Evolutionary conservation across 2,888 invertebrate genomes (phyloP), one percentile per base, ranked within the genome.

Genomic region (Trichogramma evanescens): DNA sequence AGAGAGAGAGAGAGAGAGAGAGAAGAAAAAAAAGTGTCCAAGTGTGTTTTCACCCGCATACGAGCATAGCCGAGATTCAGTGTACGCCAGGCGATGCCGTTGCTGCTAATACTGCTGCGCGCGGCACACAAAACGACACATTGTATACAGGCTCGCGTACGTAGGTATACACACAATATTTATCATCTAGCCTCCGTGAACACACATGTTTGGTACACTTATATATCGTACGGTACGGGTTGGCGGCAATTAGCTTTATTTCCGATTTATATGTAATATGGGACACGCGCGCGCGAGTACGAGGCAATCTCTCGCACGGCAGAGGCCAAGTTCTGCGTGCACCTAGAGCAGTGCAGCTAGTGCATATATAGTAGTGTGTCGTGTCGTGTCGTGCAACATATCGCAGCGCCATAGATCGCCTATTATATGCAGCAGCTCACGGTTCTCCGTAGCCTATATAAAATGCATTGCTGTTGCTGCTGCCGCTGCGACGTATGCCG

Each of bases 191-290:
- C 26, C 54, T 50, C 38, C 8, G 45, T 45, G 26, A 54, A 58
- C 5, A 40, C 45, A 2, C 46, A 9, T 6, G 45, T 40, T 50
- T 56, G 41, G 45, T 9, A 45, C 50, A 41, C 48, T 55, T 10
- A 5, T 6, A 52, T 39, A 5, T 45, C 8, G 40, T 6, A 4
- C 8, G 10, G 13, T 42, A 10, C 9, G 9, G 49, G 6, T 49
- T 10, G 58, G 55, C 52, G 51, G 56, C 54, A 59, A 62, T 62
- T 62, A 56, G 53, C 48, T 62, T 50, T 56, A 59, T 59, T 43
- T 54, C 46, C 45, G 56, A 62, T 56, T 50, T 56, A 59, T 59
- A 39, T 54, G 43, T 42, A 53, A 62, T 56, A 58, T 55, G 54
- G 55, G 51, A 51, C 6, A 43, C 41, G 50, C 46, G 10, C 13